A percentile compares a stretch with the other conserved stretches of the same genome.
phyloP scores from a whole-genome alignment of 2,888 invertebrate genomes.

The Rhabditoides inermis region DNA sequence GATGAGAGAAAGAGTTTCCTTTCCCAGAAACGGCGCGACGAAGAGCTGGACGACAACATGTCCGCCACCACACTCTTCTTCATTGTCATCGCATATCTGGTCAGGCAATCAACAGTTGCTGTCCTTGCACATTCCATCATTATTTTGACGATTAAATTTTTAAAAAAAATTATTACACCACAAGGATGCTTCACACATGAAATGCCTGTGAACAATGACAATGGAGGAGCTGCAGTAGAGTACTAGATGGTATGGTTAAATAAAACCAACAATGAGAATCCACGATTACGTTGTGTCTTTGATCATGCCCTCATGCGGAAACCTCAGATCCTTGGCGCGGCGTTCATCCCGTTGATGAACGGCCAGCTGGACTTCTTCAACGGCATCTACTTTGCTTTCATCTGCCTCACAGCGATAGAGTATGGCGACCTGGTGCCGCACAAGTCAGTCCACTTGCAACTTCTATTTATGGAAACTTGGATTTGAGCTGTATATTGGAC shows the following conservation, averaged over 20 bases:
- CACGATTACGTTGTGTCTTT: too few species aligned
- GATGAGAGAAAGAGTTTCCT: too few species aligned
- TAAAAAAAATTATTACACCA: too few species aligned
- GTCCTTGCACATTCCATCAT: too few species aligned
- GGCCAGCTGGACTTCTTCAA: slow-evolving; percentile 48
- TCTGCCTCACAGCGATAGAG: slow-evolving; percentile 50
- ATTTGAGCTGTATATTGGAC: background rate
- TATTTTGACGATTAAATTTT: too few species aligned
- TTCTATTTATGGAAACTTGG: background rate
- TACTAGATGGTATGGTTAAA: background rate
- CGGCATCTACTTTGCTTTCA: slow-evolving; percentile 44
- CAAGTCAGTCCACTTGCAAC: slow-evolving; percentile 15
- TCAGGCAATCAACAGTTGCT: too few species aligned
- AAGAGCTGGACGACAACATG: slow-evolving; percentile 17
- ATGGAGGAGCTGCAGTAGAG: background rate
- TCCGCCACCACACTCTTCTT: slow-evolving; percentile 27
- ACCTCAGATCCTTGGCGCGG: slow-evolving; percentile 25
- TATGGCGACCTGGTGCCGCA: slow-evolving; percentile 46
- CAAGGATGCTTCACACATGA: background rate
- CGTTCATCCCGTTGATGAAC: slow-evolving; percentile 23
- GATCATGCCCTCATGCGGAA: too few species aligned
- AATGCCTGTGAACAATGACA: background rate
- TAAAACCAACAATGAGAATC: too few species aligned
- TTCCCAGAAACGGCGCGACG: too few species aligned
- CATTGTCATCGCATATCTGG: slow-evolving; percentile 30